Evolutionary conservation across 2,113 vertebrate species (phyloP).

Genomic region (Otocyon megalotis): DNA sequence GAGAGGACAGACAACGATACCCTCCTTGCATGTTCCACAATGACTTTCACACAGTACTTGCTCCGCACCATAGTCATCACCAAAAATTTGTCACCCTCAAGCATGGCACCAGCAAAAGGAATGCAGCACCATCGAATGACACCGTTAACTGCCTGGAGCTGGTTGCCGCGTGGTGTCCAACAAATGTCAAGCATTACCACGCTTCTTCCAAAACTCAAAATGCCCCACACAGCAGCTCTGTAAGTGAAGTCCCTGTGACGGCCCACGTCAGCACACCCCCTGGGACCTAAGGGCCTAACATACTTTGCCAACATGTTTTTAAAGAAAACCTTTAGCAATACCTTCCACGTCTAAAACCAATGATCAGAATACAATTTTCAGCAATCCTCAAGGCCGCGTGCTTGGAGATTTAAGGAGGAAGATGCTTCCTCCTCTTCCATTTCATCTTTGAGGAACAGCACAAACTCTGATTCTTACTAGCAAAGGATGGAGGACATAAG

Average conservation of each 20-base stretch:
- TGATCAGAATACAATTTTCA: not conserved
- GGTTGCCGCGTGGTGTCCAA: not conserved
- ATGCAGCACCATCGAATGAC: not conserved
- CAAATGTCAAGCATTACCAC: rapidly evolving
- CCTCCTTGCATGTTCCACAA: not conserved
- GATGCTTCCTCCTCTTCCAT: not conserved
- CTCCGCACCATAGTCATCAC: not conserved
- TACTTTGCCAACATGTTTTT: not conserved
- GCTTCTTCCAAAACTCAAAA: not conserved
- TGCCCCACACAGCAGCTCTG: not conserved
- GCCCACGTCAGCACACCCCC: rapidly evolving
- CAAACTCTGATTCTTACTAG: not conserved
- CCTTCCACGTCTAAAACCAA: not conserved
- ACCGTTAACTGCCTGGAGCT: no score
- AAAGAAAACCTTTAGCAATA: not conserved
- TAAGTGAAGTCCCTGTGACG: not conserved
- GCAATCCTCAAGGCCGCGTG: not conserved
- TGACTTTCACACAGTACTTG: not conserved
- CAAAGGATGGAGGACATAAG: not conserved
- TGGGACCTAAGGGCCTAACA: not conserved
- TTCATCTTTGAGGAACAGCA: not conserved
- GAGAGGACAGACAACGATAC: not conserved
- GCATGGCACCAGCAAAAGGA: not conserved
- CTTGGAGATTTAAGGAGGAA: not conserved
- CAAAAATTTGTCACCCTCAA: not conserved